Evolutionary conservation across 2,797 vertebrate species (phyloP).

Genomic region (Strix occidentalis): DNA sequence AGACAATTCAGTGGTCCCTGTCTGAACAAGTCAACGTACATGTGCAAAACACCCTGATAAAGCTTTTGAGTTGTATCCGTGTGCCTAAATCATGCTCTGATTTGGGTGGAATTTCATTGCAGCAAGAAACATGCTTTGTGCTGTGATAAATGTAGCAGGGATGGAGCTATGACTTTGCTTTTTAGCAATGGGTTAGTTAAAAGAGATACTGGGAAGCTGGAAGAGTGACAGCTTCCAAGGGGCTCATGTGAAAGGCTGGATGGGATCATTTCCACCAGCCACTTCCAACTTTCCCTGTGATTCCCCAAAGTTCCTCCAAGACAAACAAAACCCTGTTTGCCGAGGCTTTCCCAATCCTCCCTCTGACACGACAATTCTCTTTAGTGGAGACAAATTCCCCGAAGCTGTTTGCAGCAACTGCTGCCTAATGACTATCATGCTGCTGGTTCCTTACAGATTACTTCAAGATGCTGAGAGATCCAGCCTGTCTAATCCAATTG

Average conservation of each 20-base stretch:
- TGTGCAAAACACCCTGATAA: background rate
- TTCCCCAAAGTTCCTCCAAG: background rate
- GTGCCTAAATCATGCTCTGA: background rate
- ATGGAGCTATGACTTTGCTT: background rate
- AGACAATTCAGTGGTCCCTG: background rate
- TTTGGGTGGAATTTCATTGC: background rate
- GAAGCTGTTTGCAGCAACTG: background rate
- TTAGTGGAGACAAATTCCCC: background rate
- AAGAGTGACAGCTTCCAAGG: background rate
- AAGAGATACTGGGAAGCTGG: background rate
- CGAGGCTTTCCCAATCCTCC: background rate
- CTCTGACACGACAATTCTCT: background rate
- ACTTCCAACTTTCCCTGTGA: background rate
- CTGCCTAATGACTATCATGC: background rate
- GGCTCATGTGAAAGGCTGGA: background rate
- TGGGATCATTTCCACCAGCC: background rate
- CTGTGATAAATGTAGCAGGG: background rate
- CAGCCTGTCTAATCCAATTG: background rate
- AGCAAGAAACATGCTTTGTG: background rate
- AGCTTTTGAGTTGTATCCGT: background rate
- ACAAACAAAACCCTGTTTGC: background rate
- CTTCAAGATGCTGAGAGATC: background rate
- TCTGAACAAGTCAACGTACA: accelerated
- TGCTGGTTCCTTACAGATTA: background rate
- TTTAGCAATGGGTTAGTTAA: background rate